Percentiles rank a stretch among this genome's conserved stretches.
Evolutionary conservation across 2,888 invertebrate species (phyloP).

Genomic region (Gastrophysa polygoni): DNA sequence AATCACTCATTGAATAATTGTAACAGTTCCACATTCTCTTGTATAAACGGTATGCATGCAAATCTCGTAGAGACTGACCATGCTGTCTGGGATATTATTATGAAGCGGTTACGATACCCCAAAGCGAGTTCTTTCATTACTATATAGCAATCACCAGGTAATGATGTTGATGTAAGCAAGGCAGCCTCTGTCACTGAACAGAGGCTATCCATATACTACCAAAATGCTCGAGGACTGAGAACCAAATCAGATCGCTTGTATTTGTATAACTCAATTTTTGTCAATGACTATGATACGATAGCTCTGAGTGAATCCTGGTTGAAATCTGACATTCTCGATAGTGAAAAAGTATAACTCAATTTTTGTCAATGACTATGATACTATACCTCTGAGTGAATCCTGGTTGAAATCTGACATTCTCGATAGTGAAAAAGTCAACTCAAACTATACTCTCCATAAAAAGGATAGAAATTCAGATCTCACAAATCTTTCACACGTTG

Average conservation of each 20-base stretch:
- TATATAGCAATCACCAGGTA: neutral
- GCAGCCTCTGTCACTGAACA: neutral
- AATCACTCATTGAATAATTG: conserved; percentile 6
- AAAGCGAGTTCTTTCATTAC: neutral
- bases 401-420: neutral
- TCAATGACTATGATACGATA: too few relatives aligned
- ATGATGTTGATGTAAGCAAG: neutral
- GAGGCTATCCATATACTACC: neutral
- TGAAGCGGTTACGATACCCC: neutral
- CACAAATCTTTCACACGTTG: neutral
- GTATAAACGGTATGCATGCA: conserved; percentile 11
- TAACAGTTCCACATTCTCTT: neutral
- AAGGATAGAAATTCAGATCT: neutral
- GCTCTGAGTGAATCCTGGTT: neutral
- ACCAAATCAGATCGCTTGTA: too few relatives aligned
- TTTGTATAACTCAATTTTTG: too few relatives aligned
- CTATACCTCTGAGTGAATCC: neutral
- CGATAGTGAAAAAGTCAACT: too few relatives aligned
- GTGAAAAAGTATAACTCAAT: too few relatives aligned
- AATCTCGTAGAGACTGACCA: neutral
- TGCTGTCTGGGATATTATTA: neutral
- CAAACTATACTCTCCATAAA: neutral
- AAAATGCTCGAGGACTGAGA: neutral
- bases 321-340: neutral
- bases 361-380: too few relatives aligned